Evolutionary conservation across 2,797 vertebrate genomes (phyloP), one percentile per base, ranked within the genome.

Genomic region (Clarias platycephalus): DNA sequence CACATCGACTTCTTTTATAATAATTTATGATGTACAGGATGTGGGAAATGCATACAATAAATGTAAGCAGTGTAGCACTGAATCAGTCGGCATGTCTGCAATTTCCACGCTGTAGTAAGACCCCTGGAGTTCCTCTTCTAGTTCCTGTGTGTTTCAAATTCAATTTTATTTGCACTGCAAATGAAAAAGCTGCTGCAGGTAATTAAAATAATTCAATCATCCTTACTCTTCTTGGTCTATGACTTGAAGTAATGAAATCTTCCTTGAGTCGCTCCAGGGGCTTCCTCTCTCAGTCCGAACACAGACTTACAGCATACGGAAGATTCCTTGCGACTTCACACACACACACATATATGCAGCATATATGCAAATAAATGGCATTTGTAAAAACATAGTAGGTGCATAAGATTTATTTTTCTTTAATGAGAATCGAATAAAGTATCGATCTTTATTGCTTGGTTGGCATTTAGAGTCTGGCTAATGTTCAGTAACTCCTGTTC

Each of bases 171-270:
- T 92, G 90, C 91, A 80, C 88, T 91, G 82, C 92, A 95, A 95
- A 96, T 95, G 92, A 94, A 94, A 95, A 93, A 83, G 91, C 93
- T 95, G 92, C 93, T 85, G 94, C 92, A 91, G 86, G 92, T 94
- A 93, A 94, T 95, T 95, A 95, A 87, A 94, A 93, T 94, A 94
- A 95, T 95, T 91, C 91, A 94, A 95, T 95, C 91, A 90, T 88
- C 90, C 91, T 91, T 91, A 89, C 91, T 92, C 88, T 90, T 84
- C 87, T 91, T 89, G 83, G 88, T 91, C 90, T 71, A 70, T 89
- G 86, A 80, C 86, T 89, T 88, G 87, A 92, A 90, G 88, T 95
- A 94, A 95, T 94, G 90, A 92, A 91, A 94, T 95, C 94, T 92
- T 89, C 86, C 85, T 87, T 84, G 64, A 91, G 91, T 88, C 90